These are phyloP conservation scores for Oreotragus oreotragus DNA, from an alignment of 2,113 vertebrate species.

Conservation along the genomic window DNA sequence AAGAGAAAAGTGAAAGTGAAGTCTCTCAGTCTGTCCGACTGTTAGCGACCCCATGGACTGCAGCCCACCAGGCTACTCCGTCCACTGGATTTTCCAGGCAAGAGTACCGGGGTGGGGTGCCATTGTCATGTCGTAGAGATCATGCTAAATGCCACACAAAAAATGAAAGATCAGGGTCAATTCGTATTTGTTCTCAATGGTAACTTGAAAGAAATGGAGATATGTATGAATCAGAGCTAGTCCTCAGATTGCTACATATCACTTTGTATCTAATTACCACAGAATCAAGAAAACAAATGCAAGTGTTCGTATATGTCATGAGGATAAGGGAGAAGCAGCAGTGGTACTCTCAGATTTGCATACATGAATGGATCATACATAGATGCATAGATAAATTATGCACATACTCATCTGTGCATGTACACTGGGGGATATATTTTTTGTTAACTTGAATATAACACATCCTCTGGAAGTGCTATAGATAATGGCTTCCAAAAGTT, in stretches of 20 bases:
- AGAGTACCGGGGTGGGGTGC: no score
- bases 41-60: no score
- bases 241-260: background rate
- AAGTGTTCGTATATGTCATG: background rate
- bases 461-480: background rate
- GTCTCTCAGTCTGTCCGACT: no score
- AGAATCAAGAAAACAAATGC: background rate
- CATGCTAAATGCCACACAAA: background rate
- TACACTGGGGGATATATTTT: background rate
- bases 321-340: background rate
- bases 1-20: no score
- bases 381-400: background rate
- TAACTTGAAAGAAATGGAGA: background rate
- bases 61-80: no score
- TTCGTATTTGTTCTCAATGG: accelerated
- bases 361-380: background rate
- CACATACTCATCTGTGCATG: background rate
- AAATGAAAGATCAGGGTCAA: background rate
- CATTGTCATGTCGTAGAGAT: accelerated
- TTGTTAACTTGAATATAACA: background rate
- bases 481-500: background rate
- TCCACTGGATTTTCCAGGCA: no score
- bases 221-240: background rate
- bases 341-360: background rate
- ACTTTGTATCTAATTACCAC: background rate